phyloP scores from a whole-genome alignment of 2,888 invertebrate species.

The Gastracanthus pulcherrimus region DNA sequence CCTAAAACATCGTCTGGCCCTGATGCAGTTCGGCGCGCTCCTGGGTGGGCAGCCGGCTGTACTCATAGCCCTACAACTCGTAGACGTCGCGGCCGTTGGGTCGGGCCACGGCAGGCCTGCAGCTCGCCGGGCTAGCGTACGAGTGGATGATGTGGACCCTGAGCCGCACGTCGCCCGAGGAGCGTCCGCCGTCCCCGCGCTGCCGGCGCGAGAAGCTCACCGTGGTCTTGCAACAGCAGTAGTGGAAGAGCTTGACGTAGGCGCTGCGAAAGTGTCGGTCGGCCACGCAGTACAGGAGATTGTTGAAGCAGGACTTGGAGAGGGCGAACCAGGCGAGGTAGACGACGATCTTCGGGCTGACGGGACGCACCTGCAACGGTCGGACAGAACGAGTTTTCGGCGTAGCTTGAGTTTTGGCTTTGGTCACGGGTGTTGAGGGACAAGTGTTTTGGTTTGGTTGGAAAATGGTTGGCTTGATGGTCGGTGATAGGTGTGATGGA shows the following conservation, averaged over 20 bases:
- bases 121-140: slow-evolving; percentile 79
- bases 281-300: slow-evolving; percentile 83
- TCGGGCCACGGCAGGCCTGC: slow-evolving; percentile 73
- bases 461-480: no score
- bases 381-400: no score
- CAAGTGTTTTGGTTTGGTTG: no score
- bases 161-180: slow-evolving; percentile 79
- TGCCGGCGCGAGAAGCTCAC: slow-evolving; percentile 83
- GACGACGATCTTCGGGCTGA: slow-evolving; percentile 74
- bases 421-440: no score
- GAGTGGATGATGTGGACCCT: slow-evolving; percentile 87
- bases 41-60: slow-evolving; percentile 5
- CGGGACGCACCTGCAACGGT: slow-evolving; percentile 37
- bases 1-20: no score
- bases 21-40: not conserved
- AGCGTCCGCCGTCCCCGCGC: slow-evolving; percentile 78
- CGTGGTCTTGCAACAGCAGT: slow-evolving; percentile 89
- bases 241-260: slow-evolving; percentile 86
- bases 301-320: slow-evolving; percentile 84
- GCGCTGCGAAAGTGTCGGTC: slow-evolving; percentile 85
- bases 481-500: no score
- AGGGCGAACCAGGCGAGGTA: slow-evolving; percentile 85
- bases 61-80: slow-evolving; percentile 75
- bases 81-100: slow-evolving; percentile 80
- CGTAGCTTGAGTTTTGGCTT: no score